Percentiles rank a stretch among this genome's conserved stretches.
Evolutionary conservation across 2,113 vertebrate genomes (phyloP).

Genomic region (Phalacrocorax brasilianus): DNA sequence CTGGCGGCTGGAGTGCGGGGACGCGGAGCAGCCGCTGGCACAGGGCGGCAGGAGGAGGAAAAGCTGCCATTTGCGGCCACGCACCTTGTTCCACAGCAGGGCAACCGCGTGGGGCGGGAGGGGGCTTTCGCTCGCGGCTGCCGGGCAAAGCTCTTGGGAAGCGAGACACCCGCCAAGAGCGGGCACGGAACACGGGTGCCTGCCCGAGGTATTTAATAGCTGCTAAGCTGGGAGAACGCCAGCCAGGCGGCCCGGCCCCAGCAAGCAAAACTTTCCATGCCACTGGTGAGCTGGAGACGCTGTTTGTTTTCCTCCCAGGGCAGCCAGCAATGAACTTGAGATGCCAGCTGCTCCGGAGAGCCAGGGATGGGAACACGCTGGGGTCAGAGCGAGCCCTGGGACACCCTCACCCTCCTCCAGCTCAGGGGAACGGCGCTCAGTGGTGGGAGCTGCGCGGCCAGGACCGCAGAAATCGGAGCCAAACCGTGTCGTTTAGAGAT

Average conservation of each 20-base stretch:
- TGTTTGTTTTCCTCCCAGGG: slow-evolving; percentile 40
- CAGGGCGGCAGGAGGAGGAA: background rate
- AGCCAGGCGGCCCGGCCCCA: background rate
- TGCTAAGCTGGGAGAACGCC: background rate
- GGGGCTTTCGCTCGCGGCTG: background rate
- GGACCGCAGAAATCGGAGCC: background rate
- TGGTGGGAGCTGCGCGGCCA: background rate
- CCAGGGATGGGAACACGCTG: fast-evolving
- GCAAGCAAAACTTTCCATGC: slow-evolving; percentile 22
- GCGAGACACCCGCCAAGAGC: background rate
- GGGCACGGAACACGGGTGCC: fast-evolving
- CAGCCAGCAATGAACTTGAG: background rate
- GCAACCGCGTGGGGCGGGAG: background rate
- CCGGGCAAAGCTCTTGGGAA: background rate
- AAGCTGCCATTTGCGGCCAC: background rate
- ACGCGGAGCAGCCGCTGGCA: fast-evolving
- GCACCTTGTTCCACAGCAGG: background rate
- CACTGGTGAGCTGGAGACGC: background rate
- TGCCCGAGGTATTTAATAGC: background rate
- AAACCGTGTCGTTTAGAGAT: fast-evolving
- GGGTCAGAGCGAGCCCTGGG: background rate
- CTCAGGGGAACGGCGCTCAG: background rate
- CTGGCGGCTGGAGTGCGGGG: fast-evolving
- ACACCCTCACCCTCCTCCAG: background rate
- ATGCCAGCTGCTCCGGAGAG: background rate